Evolutionary conservation across 2,797 vertebrate species (phyloP).

Genomic region (Glossophaga mutica): DNA sequence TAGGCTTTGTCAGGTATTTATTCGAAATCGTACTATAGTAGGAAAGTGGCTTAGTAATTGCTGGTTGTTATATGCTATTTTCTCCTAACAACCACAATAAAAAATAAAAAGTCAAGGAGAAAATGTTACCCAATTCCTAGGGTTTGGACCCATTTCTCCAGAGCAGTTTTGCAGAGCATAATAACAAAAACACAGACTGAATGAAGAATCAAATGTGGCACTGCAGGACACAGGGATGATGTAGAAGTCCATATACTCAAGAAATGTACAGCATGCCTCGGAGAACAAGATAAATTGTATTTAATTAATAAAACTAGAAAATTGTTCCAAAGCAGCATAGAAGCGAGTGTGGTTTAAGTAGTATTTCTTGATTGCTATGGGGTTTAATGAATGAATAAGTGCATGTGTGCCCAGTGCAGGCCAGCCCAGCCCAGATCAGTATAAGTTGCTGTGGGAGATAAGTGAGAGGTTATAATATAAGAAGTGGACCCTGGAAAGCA

Average conservation of each 20-base stretch:
- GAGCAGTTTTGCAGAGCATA: slow-evolving; percentile 30
- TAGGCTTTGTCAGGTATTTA: slow-evolving; percentile 24
- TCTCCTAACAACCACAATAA: slow-evolving; percentile 47
- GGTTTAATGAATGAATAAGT: slow-evolving; percentile 53
- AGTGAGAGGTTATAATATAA: background rate
- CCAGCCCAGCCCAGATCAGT: background rate
- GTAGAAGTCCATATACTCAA: slow-evolving; percentile 15
- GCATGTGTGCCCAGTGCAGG: background rate
- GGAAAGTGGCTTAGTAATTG: slow-evolving; percentile 36
- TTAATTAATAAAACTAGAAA: slow-evolving; percentile 52
- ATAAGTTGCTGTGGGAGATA: slow-evolving; percentile 10
- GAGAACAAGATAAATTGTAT: slow-evolving; percentile 39
- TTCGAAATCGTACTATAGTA: slow-evolving; percentile 28
- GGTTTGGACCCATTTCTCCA: slow-evolving; percentile 30
- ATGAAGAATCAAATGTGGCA: background rate
- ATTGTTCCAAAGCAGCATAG: slow-evolving; percentile 43
- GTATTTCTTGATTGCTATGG: slow-evolving; percentile 41
- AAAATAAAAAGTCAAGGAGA: slow-evolving; percentile 36
- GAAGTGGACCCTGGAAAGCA: background rate
- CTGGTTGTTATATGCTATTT: slow-evolving; percentile 27
- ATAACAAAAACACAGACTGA: slow-evolving; percentile 52
- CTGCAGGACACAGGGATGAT: slow-evolving; percentile 27
- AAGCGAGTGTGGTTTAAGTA: slow-evolving; percentile 30
- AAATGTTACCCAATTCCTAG: slow-evolving; percentile 31
- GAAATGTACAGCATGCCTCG: slow-evolving; percentile 18